phyloP scores from a whole-genome alignment of 1,140 invertebrate species.

The Drosophila hydei region DNA sequence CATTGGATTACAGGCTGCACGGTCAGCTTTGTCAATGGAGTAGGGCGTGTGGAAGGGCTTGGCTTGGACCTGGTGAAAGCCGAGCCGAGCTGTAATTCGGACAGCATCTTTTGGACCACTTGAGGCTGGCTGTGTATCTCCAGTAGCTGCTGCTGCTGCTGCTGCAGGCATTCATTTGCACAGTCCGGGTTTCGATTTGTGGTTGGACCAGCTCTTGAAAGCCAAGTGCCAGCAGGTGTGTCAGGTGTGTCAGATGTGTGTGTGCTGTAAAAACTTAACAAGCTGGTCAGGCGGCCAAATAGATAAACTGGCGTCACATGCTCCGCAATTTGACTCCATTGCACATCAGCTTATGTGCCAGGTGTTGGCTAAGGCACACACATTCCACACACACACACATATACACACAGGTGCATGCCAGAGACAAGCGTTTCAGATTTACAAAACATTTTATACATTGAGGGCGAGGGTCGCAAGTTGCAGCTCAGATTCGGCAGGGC shows the following conservation, averaged over 20 bases:
- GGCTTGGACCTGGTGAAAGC: not conserved
- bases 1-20: constrained; percentile 69
- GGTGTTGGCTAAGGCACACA: constrained; percentile 30
- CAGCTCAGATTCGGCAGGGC: constrained; percentile 47
- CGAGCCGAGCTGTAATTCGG: constrained; percentile 3
- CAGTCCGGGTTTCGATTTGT: constrained; percentile 43
- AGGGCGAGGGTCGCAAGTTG: constrained; percentile 39
- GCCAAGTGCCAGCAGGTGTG: not conserved
- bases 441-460: constrained; percentile 79
- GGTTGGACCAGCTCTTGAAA: constrained; percentile 9
- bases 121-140: not conserved
- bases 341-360: constrained; percentile 33
- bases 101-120: constrained; percentile 1
- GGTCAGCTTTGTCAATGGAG: constrained; percentile 53
- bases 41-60: not conserved
- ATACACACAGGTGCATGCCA: no score
- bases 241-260: not conserved
- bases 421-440: constrained; percentile 73
- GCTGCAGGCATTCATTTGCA: constrained; percentile 44
- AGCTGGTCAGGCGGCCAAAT: constrained; percentile 66
- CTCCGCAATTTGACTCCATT: constrained; percentile 68
- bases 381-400: constrained; percentile 11
- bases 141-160: not conserved
- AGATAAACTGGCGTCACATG: constrained; percentile 70
- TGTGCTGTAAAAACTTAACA: constrained; percentile 54